Evolutionary conservation across 1,140 invertebrate genomes (phyloP).

Genomic region (Diploscapter pachys): DNA sequence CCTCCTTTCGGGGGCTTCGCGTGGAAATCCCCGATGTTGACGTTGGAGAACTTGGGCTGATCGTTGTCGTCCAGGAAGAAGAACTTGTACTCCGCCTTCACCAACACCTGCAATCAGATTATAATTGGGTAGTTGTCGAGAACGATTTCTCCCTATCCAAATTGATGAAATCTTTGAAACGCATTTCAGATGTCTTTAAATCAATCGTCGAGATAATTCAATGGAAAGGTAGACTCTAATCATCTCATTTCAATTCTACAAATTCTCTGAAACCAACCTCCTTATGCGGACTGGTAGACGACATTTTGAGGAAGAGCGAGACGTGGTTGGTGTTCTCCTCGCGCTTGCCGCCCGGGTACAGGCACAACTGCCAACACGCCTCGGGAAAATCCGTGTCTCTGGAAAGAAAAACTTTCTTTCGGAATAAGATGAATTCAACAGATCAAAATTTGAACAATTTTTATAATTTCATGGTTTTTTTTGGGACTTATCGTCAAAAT

Average conservation of each 20-base stretch:
- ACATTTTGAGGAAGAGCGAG: conserved; percentile 58
- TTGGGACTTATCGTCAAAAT: no score
- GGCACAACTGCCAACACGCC: conserved; percentile 57
- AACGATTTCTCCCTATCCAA: no score
- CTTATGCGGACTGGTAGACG: conserved; percentile 47
- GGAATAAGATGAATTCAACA: not conserved
- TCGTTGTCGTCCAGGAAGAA: conserved; percentile 55
- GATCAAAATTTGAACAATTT: no score
- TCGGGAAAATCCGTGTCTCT: conserved; percentile 39
- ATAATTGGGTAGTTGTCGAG: not conserved
- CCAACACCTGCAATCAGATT: conserved; percentile 29
- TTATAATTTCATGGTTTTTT: no score
- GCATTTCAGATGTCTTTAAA: not conserved
- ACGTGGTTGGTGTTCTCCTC: conserved; percentile 57
- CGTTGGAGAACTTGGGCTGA: conserved; percentile 44
- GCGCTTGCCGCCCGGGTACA: conserved; percentile 57
- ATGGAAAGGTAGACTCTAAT: not conserved
- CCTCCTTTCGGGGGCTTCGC: conserved; percentile 58
- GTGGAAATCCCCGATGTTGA: conserved; percentile 58
- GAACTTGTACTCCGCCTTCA: conserved; percentile 57
- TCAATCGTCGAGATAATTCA: not conserved
- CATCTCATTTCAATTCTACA: not conserved
- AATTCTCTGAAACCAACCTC: conserved; percentile 36
- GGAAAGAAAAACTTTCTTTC: not conserved
- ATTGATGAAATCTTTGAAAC: no score